Evolutionary conservation across 2,113 vertebrate species (phyloP), one percentile per base, ranked within the genome.

Genomic region (Menura novaehollandiae): DNA sequence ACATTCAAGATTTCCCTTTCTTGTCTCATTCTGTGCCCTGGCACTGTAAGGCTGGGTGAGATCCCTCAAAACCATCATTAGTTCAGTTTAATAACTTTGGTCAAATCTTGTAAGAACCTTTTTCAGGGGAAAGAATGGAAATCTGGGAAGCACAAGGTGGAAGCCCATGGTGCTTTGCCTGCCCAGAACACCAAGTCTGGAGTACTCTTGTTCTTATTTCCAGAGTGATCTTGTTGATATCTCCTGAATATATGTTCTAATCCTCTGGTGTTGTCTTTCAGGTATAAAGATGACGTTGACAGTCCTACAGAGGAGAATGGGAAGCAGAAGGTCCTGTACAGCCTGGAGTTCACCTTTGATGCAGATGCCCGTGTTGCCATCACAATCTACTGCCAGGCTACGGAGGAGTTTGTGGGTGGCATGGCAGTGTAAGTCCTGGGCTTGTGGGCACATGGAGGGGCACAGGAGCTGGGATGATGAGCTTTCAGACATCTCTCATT

Each of bases 311-410:
- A 99, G 89, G 99, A 99, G 6, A 98, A 97, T 0, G 98, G 97
- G 39, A 99, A 99, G 96, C 99, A 99, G 58, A 99, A 98, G n/a
- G 98, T 99, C 59, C 97, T 99, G 62, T 99, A 99, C 83, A 98
- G 99, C 67, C 98, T 99, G 95, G 99, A 99, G 97, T 99, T 99
- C 97, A 99, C 99, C 20, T 99, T 99, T 27, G 99, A 99, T 18
- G 99, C 99, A 0, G 99, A 99, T 13, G 99, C 99, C 26, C 99
- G 99, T 1, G 99, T 99, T 76, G 99, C 99, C 89, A 99, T 99
- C 97, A 99, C 99, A 10, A 98, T 99, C 95, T 99, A 99, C 94
- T 99, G 99, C 97, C 99, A 99, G 97, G 99, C 99, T 0, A 98
- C 98, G 18, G 99, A 99, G 92, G 99, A 99, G 95, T 99, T 99